Evolutionary conservation across 1,140 invertebrate species (phyloP).

Genomic region (Bilobella aurantiaca): DNA sequence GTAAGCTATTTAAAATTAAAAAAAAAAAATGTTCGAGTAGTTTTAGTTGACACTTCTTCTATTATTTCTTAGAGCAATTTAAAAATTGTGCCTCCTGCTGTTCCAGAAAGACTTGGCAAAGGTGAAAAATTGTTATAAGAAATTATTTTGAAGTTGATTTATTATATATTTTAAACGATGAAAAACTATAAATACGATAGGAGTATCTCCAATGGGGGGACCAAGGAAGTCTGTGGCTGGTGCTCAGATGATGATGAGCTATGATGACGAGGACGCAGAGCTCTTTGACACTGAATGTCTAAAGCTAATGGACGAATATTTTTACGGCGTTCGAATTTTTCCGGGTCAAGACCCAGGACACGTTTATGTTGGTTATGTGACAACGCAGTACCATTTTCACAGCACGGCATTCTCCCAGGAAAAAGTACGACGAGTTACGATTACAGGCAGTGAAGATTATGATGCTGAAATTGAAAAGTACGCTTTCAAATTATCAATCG

Average conservation of each 20-base stretch:
- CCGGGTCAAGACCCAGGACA: conserved; percentile 95
- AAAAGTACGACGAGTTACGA: conserved; percentile 71
- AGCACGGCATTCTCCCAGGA: conserved; percentile 81
- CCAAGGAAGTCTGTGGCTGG: conserved; percentile 49
- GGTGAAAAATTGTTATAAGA: neutral
- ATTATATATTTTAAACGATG: neutral
- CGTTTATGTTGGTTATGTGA: conserved; percentile 98
- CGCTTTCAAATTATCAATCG: conserved; percentile 29
- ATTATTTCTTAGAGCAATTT: conserved; percentile 48
- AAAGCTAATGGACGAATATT: conserved; percentile 94
- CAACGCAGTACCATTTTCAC: conserved; percentile 85
- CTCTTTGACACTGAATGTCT: conserved; percentile 75
- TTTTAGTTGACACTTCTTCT: conserved; percentile 14
- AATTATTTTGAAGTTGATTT: neutral
- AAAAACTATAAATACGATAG: too few relatives aligned
- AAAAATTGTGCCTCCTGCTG: conserved; percentile 52
- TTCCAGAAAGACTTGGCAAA: conserved; percentile 50
- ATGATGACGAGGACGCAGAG: conserved; percentile 57
- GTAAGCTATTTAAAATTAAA: conserved; percentile 37
- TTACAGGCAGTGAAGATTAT: conserved; percentile 72
- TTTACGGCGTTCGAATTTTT: conserved; percentile 64
- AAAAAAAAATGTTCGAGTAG: neutral
- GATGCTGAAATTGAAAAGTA: conserved; percentile 60
- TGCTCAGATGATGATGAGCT: conserved; percentile 47
- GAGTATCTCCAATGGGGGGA: conserved; percentile 11